These are phyloP conservation scores for Isurus oxyrinchus DNA, from an alignment of 2,113 vertebrate species.

Conservation along the genomic window DNA sequence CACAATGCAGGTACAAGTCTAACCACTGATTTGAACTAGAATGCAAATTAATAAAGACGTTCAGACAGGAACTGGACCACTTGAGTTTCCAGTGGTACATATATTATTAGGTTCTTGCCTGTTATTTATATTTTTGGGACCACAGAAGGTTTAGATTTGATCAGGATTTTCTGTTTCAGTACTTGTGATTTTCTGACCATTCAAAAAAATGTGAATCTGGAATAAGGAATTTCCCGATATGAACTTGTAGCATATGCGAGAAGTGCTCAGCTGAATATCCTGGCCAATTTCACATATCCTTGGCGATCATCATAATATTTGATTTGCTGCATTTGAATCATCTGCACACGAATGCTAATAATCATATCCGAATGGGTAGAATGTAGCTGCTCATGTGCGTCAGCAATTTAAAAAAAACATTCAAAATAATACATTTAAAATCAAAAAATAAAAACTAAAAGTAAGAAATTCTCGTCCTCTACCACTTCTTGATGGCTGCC, in stretches of 20 bases:
- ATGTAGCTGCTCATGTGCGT: background rate
- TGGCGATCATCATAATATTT: background rate
- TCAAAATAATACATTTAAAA: background rate
- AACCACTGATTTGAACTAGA: background rate
- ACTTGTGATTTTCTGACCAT: background rate
- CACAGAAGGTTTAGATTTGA: background rate
- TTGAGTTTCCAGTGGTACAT: background rate
- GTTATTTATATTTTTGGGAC: background rate
- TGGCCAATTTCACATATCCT: background rate
- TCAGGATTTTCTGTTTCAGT: background rate
- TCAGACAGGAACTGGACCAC: background rate
- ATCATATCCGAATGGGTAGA: background rate
- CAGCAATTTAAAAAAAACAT: background rate
- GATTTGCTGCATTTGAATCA: background rate
- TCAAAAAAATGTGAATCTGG: background rate
- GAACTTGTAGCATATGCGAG: no score
- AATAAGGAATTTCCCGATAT: background rate
- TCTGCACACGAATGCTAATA: background rate
- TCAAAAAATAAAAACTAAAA: background rate
- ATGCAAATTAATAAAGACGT: background rate
- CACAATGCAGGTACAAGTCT: background rate
- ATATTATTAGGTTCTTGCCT: background rate
- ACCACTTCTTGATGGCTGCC: background rate
- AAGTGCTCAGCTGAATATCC: background rate
- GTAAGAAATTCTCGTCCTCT: background rate